A percentile compares a stretch with the other conserved stretches of the same genome.
phyloP scores from a whole-genome alignment of 2,888 invertebrate species.

The Augochlorella aurata region DNA sequence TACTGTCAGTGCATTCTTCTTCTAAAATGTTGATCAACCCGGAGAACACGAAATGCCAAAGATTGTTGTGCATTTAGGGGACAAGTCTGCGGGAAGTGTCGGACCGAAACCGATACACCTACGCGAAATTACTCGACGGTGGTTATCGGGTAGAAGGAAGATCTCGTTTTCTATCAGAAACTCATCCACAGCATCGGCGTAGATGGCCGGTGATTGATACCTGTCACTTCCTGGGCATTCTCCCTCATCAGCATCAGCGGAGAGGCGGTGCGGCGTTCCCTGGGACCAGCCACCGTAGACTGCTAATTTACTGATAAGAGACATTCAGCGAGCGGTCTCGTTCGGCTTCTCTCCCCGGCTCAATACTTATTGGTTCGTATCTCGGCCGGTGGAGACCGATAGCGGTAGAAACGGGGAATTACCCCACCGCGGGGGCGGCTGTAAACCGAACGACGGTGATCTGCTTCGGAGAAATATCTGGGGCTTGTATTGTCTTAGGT shows the following conservation, averaged over 20 bases:
- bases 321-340: slow-evolving; percentile 68
- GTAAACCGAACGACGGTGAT: slow-evolving; percentile 55
- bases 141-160: slow-evolving; percentile 29
- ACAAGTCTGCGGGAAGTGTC: not conserved
- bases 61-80: not conserved
- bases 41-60: too few species aligned
- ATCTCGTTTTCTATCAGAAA: slow-evolving; percentile 65
- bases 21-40: too few species aligned
- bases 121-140: slow-evolving; percentile 31
- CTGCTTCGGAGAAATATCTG: slow-evolving; percentile 34
- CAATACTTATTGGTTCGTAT: slow-evolving; percentile 78
- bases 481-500: slow-evolving; percentile 41
- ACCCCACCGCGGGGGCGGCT: slow-evolving; percentile 29
- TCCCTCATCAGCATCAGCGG: slow-evolving; percentile 78
- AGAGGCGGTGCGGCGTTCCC: slow-evolving; percentile 60
- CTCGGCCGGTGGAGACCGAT: slow-evolving; percentile 61
- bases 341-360: slow-evolving; percentile 50
- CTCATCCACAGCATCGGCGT: slow-evolving; percentile 42
- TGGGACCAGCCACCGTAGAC: slow-evolving; percentile 64
- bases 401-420: slow-evolving; percentile 64
- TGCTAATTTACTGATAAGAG: slow-evolving; percentile 80
- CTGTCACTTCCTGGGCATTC: slow-evolving; percentile 70
- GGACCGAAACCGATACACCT: slow-evolving; percentile 21
- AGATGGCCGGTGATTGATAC: slow-evolving; percentile 74
- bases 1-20: too few species aligned